These are phyloP conservation scores for Pandemis heparana DNA, from an alignment of 2,888 invertebrate genomes.

Conservation along the genomic window DNA sequence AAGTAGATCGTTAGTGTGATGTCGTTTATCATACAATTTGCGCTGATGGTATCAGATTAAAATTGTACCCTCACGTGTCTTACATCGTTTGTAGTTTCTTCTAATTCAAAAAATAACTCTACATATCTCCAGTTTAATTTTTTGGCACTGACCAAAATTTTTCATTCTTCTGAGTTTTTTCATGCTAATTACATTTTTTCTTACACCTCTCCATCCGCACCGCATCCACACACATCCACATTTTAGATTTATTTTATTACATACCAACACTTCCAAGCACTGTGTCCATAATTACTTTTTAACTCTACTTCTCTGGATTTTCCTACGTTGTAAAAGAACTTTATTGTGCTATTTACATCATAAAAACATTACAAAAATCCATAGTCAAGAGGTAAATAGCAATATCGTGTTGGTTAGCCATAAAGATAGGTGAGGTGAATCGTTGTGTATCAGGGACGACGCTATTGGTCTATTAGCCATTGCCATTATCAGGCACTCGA, in stretches of 20 bases:
- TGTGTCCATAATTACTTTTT: neutral
- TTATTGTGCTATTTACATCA: neutral
- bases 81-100: neutral
- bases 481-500: conserved; percentile 19
- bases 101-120: neutral
- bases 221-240: no score
- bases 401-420: conserved; percentile 52
- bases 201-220: no score
- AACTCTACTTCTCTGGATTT: neutral
- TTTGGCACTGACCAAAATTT: no score
- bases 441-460: neutral
- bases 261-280: no score
- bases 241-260: no score
- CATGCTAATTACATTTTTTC: no score
- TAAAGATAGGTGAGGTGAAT: conserved; percentile 52
- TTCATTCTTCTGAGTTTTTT: no score
- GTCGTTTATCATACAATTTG: conserved; percentile 32
- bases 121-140: no score
- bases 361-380: conserved; percentile 8
- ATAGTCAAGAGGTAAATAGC: conserved; percentile 43
- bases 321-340: neutral
- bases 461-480: conserved; percentile 26
- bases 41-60: neutral
- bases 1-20: conserved; percentile 33
- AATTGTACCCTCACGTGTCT: conserved; percentile 20